phyloP scores from a whole-genome alignment of 2,888 invertebrate genomes.

The Anoplius nigerrimus region DNA sequence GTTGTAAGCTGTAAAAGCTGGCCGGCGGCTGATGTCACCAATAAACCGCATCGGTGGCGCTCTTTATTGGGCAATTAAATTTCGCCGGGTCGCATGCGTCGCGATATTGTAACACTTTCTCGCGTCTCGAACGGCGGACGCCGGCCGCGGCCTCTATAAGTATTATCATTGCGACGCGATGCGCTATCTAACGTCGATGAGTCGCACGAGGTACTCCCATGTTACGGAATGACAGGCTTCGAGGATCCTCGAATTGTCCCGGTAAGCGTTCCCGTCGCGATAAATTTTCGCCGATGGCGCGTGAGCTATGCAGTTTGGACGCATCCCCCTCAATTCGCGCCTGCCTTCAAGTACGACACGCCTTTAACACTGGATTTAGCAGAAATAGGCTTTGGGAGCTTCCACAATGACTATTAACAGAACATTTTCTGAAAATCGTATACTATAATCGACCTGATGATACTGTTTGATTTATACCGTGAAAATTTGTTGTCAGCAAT shows the following conservation, averaged over 20 bases:
- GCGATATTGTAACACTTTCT: conserved; percentile 42
- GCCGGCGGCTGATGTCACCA: conserved; percentile 41
- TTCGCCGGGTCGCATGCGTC: conserved; percentile 32
- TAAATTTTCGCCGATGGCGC: conserved; percentile 17
- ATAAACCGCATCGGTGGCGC: conserved; percentile 44
- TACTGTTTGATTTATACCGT: too few species aligned
- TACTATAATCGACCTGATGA: too few species aligned
- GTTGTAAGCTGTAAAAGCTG: conserved; percentile 47
- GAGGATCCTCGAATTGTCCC: conserved; percentile 35
- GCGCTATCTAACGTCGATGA: too few species aligned
- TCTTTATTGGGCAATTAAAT: conserved; percentile 55
- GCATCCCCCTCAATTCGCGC: background rate
- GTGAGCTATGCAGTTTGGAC: background rate
- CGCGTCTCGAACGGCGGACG: conserved; percentile 23
- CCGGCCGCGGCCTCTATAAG: too few species aligned
- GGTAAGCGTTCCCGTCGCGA: conserved; percentile 10
- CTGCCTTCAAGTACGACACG: too few species aligned
- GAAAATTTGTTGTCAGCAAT: too few species aligned
- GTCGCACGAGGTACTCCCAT: too few species aligned
- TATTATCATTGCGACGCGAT: too few species aligned
- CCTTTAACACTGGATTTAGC: too few species aligned
- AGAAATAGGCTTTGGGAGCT: too few species aligned
- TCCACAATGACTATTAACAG: too few species aligned
- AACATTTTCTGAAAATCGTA: too few species aligned
- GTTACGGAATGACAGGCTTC: background rate